Percentiles rank a stretch among this genome's conserved stretches.
Evolutionary conservation across 2,797 vertebrate species (phyloP).

Genomic region (Syngnathus acus): DNA sequence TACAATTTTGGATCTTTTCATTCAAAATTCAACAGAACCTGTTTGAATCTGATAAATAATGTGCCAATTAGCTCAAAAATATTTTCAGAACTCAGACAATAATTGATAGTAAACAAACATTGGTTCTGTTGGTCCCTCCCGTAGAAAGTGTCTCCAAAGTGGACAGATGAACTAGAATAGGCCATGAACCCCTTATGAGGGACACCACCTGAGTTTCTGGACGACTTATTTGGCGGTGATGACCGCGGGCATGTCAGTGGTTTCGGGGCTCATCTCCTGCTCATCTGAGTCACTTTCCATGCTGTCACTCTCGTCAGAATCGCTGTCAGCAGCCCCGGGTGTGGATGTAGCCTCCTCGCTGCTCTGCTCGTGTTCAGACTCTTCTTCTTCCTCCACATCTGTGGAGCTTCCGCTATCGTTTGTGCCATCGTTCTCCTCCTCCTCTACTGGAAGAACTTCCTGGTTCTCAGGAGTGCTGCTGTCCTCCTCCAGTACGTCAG

Average conservation of each 20-base stretch:
- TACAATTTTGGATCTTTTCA: background rate
- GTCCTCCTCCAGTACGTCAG: constrained; percentile 61
- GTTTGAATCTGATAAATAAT: constrained; percentile 13
- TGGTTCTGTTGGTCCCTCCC: constrained; percentile 20
- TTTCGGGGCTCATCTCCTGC: constrained; percentile 13
- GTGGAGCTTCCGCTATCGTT: constrained; percentile 37
- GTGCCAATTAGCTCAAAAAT: constrained; percentile 13
- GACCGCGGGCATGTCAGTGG: constrained; percentile 44
- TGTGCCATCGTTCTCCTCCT: constrained; percentile 16
- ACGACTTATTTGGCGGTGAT: constrained; percentile 64
- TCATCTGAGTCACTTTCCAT: constrained; percentile 57
- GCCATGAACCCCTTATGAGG: background rate
- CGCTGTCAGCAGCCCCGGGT: constrained; percentile 53
- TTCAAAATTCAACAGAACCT: constrained; percentile 12
- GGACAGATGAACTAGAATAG: too few species aligned
- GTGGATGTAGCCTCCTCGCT: constrained; percentile 66
- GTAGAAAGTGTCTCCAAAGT: constrained; percentile 8
- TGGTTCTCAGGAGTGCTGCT: constrained; percentile 67
- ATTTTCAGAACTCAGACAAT: constrained; percentile 12
- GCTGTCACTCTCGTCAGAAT: constrained; percentile 64
- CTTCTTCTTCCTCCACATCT: constrained; percentile 15
- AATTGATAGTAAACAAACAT: constrained; percentile 5
- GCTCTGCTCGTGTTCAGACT: constrained; percentile 48
- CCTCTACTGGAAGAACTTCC: constrained; percentile 34
- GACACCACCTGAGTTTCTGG: constrained; percentile 5